These are phyloP conservation scores for Gambusia affinis DNA, from an alignment of 2,113 vertebrate species.

Conservation along the genomic window DNA sequence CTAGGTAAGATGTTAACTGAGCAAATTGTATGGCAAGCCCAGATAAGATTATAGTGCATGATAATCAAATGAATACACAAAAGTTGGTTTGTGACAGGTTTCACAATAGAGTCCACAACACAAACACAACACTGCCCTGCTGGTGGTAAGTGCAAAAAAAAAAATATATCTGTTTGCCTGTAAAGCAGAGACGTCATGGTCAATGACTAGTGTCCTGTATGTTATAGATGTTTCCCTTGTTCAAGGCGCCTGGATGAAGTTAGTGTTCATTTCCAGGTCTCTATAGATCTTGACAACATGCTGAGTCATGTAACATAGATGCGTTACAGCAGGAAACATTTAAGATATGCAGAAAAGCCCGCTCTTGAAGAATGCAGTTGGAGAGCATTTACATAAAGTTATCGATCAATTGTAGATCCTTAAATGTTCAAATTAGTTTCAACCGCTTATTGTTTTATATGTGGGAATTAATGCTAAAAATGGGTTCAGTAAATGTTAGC, in stretches of 20 bases:
- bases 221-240: background rate
- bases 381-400: background rate
- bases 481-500: background rate
- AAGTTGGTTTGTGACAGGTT: background rate
- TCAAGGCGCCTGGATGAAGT: background rate
- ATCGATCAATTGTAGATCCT: background rate
- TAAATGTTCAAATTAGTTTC: background rate
- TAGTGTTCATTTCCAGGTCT: background rate
- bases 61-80: background rate
- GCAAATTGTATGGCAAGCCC: background rate
- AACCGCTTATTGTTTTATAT: background rate
- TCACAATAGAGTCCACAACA: background rate
- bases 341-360: background rate
- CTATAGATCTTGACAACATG: background rate
- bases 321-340: background rate
- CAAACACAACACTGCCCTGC: background rate
- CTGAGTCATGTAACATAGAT: background rate
- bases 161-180: no score
- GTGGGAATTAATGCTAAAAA: background rate
- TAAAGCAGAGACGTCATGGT: background rate
- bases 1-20: constrained; percentile 80
- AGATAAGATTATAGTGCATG: constrained; percentile 2
- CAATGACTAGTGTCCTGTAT: background rate
- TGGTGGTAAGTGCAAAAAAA: background rate
- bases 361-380: background rate